Evolutionary conservation across 2,888 invertebrate genomes (phyloP).

Genomic region (Fissipunctia ypsillon): DNA sequence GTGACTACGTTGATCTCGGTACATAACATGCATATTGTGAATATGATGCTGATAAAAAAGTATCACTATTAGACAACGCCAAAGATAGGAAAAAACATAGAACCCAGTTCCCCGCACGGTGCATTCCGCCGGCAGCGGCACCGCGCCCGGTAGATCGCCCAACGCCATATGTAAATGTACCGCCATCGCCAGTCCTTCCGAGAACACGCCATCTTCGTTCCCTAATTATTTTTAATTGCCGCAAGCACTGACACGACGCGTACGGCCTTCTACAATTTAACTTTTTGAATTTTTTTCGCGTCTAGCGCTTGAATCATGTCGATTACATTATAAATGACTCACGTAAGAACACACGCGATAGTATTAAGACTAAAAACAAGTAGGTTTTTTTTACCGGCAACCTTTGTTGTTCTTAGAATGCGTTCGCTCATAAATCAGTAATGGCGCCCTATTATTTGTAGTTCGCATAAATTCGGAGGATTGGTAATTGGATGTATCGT

Average conservation of each 20-base stretch:
- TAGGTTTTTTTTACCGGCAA: conserved; percentile 82
- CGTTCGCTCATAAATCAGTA: conserved; percentile 85
- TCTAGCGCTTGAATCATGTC: conserved; percentile 86
- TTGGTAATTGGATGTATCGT: conserved; percentile 78
- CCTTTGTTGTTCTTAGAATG: conserved; percentile 83
- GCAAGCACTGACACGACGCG: conserved; percentile 82
- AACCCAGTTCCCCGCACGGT: neutral
- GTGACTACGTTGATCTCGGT: no score
- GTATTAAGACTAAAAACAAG: conserved; percentile 73
- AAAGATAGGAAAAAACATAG: conserved; percentile 10
- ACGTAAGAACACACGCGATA: conserved; percentile 79
- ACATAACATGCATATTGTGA: no score
- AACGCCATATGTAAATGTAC: conserved; percentile 88
- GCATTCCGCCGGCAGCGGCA: conserved; percentile 55
- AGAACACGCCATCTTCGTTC: conserved; percentile 87
- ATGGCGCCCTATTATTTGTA: conserved; percentile 89
- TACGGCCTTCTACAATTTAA: conserved; percentile 87
- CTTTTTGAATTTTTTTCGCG: conserved; percentile 87
- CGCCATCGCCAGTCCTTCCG: conserved; percentile 84
- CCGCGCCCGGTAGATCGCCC: conserved; percentile 66
- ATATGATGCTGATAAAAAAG: no score
- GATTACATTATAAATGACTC: conserved; percentile 84
- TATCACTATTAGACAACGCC: neutral
- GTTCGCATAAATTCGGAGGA: conserved; percentile 83
- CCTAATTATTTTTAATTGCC: conserved; percentile 91